These are phyloP conservation scores for Plebejus anna DNA, from an alignment of 2,888 invertebrate species.

Conservation along the genomic window DNA sequence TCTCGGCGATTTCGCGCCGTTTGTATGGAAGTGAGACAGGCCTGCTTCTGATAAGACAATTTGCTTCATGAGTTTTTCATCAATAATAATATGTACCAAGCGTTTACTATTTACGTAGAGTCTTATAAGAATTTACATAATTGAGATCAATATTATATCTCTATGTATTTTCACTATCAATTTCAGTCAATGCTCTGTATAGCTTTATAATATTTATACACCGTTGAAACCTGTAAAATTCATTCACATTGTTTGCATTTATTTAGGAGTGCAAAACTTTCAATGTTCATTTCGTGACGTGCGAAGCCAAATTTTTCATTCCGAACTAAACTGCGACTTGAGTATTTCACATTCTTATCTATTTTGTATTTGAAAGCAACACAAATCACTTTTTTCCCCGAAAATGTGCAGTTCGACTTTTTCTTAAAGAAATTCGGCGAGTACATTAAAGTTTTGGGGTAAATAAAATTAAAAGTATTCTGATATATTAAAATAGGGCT, in stretches of 20 bases:
- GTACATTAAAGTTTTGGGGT: constrained; percentile 27
- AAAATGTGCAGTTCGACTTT: constrained; percentile 16
- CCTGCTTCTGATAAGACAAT: not conserved
- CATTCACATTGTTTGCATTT: not conserved
- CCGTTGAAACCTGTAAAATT: not conserved
- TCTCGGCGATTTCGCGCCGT: no score
- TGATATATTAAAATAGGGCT: constrained; percentile 58
- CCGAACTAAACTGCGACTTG: not conserved
- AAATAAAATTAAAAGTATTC: constrained; percentile 51
- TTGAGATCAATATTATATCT: no score
- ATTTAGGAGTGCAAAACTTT: not conserved
- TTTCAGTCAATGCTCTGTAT: no score
- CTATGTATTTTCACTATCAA: no score
- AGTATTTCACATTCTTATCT: constrained; percentile 12
- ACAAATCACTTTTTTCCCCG: not conserved
- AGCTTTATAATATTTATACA: not conserved
- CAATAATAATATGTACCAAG: no score
- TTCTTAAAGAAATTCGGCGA: not conserved
- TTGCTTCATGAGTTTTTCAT: not conserved
- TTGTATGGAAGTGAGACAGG: no score
- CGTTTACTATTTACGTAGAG: no score
- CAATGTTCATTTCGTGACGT: not conserved
- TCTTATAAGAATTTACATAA: no score
- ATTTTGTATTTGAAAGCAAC: not conserved
- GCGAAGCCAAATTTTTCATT: not conserved